Conservation (phyloP, 2,113 vertebrate genomes). For the Micronycteris hirsuta region DNA sequence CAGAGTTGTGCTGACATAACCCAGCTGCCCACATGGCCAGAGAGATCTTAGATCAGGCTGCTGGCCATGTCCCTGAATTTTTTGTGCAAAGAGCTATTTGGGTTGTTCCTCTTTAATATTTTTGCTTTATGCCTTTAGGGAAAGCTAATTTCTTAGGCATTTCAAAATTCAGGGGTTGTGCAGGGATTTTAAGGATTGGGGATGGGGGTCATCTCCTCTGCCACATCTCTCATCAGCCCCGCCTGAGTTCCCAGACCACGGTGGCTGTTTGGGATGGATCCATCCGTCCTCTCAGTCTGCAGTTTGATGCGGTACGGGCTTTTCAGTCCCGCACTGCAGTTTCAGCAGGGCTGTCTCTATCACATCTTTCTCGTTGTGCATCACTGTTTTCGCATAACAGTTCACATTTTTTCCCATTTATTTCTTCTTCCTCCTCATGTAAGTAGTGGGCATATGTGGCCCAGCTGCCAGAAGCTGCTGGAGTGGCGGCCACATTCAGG, state of each 20-base stretch:
- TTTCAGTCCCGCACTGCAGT: neutral
- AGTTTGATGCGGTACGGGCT: neutral
- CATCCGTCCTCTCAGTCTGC: neutral
- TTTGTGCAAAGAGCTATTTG: neutral
- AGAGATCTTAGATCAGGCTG: neutral
- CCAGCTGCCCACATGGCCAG: neutral
- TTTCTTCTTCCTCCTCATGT: neutral
- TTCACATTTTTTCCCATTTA: neutral
- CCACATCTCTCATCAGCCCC: too few species aligned
- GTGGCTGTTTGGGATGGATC: too few species aligned
- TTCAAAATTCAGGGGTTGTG: neutral
- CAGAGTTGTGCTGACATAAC: too few species aligned
- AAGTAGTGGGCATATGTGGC: neutral
- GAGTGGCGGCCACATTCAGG: accelerated
- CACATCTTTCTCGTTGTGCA: too few species aligned
- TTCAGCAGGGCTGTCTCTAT: neutral
- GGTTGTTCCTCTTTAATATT: neutral
- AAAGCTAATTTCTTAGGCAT: neutral
- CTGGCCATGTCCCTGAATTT: neutral
- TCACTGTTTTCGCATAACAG: neutral
- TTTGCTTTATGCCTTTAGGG: neutral
- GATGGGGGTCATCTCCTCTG: neutral
- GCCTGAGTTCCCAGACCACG: accelerated
- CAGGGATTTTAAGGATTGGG: neutral
- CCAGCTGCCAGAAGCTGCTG: neutral